Conservation (phyloP, 1,140 invertebrate species). For the Drosophila takahashii region DNA sequence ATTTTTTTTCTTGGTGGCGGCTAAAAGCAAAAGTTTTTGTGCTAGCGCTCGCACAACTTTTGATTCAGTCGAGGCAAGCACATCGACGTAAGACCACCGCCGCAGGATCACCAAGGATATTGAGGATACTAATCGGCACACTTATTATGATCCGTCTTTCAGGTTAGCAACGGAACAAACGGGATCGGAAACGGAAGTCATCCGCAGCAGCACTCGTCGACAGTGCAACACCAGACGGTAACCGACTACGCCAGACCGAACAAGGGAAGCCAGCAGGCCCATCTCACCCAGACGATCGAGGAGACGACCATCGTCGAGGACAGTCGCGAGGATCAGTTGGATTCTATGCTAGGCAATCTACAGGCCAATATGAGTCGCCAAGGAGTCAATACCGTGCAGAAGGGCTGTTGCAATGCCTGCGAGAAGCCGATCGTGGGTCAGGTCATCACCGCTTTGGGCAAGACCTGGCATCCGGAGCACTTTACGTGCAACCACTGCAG, state of each 20-base stretch:
- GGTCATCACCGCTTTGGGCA: conserved; percentile 96
- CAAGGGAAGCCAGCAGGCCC: conserved; percentile 86
- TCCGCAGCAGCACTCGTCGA: conserved; percentile 51
- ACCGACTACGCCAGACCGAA: conserved; percentile 91
- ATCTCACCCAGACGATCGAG: conserved; percentile 85
- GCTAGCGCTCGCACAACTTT: conserved; percentile 80
- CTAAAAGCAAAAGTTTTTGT: conserved; percentile 82
- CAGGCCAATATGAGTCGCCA: conserved; percentile 98
- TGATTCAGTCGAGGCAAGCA: conserved; percentile 82
- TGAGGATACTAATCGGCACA: conserved; percentile 2
- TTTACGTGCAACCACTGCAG: conserved; percentile 99
- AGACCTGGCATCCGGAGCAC: conserved; percentile 99
- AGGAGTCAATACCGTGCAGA: conserved; percentile 98
- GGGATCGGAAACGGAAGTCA: conserved; percentile 37
- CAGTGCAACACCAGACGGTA: conserved; percentile 86
- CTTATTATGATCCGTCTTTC: conserved; percentile 30
- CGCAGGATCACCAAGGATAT: conserved; percentile 2
- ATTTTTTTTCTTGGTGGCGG: conserved; percentile 40
- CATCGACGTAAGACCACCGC: conserved; percentile 69
- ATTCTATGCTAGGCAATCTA: conserved; percentile 92
- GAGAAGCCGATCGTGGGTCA: conserved; percentile 99
- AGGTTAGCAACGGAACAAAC: conserved; percentile 86
- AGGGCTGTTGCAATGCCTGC: conserved; percentile 99
- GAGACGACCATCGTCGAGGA: conserved; percentile 80
- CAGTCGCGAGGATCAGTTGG: conserved; percentile 88